Percentiles rank a stretch among this genome's conserved stretches.
Evolutionary conservation across 2,113 vertebrate species (phyloP).

Genomic region (Plestiodon gilberti): DNA sequence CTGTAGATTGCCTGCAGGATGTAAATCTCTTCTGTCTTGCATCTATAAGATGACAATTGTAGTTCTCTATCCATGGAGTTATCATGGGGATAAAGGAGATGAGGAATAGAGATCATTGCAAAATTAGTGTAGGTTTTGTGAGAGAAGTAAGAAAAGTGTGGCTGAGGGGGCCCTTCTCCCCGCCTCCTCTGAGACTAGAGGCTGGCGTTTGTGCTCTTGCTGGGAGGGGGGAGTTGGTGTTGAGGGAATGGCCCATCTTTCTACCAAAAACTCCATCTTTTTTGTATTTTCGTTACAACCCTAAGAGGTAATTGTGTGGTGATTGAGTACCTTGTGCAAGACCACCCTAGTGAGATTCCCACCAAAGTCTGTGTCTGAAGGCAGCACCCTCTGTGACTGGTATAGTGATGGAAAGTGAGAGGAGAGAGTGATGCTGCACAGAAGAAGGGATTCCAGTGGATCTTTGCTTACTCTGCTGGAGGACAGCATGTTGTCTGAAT

Average conservation of each 20-base stretch:
- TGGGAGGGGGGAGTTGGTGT: too few relatives aligned
- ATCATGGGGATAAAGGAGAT: not conserved
- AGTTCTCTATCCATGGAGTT: not conserved
- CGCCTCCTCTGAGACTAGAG: too few relatives aligned
- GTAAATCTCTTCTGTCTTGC: too few relatives aligned
- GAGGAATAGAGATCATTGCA: not conserved
- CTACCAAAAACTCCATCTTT: not conserved
- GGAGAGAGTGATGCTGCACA: too few relatives aligned
- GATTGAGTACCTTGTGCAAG: not conserved
- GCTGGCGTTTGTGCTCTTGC: too few relatives aligned
- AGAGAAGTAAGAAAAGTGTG: not conserved
- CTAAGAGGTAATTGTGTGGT: not conserved
- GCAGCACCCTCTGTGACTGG: too few relatives aligned
- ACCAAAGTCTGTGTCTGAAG: too few relatives aligned
- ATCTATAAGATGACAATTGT: not conserved
- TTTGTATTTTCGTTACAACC: not conserved
- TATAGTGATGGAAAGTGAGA: too few relatives aligned
- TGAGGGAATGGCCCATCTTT: not conserved
- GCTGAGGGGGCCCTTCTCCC: too few relatives aligned
- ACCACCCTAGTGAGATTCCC: not conserved
- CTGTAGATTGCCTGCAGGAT: not conserved
- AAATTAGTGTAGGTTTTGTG: not conserved
- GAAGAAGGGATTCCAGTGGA: too few relatives aligned
- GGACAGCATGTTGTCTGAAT: too few relatives aligned
- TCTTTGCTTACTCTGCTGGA: too few relatives aligned